Evolutionary conservation across 35 echinoderm and acorn worm species (phyloP).

Genomic region (Ophioderma brevispina): DNA sequence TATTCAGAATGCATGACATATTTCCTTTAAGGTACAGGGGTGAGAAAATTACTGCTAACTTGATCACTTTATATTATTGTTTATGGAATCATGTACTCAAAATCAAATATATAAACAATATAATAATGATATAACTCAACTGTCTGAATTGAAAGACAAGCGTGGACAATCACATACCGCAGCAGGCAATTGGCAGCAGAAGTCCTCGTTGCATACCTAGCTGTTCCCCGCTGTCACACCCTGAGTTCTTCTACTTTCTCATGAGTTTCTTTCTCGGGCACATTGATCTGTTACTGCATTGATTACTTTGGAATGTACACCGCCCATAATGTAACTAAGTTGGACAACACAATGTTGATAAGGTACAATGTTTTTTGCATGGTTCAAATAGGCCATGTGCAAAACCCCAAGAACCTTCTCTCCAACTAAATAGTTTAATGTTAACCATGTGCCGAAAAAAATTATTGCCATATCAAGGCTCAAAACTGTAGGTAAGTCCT

Average conservation of each 20-base stretch:
- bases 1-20: too few relatives aligned
- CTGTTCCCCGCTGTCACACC: constrained; percentile 68
- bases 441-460: not conserved
- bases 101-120: too few relatives aligned
- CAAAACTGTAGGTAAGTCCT: not conserved
- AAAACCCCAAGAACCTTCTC: not conserved
- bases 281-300: constrained; percentile 72
- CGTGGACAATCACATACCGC: too few relatives aligned
- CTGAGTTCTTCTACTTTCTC: constrained; percentile 70
- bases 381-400: too few relatives aligned
- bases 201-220: constrained; percentile 56
- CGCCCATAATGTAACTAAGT: constrained; percentile 87
- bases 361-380: too few relatives aligned
- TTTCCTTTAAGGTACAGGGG: too few relatives aligned
- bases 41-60: too few relatives aligned
- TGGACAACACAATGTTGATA: too few relatives aligned
- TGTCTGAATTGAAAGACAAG: too few relatives aligned
- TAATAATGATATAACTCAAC: too few relatives aligned
- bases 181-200: constrained; percentile 80
- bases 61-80: too few relatives aligned
- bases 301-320: constrained; percentile 89
- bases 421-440: not conserved
- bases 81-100: too few relatives aligned
- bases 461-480: not conserved
- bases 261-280: constrained; percentile 40